A percentile compares a stretch with the other conserved stretches of the same genome.
These are phyloP conservation scores for Acanthosepion lycidas DNA, from an alignment of 2,888 invertebrate species.

Conservation along the genomic window DNA sequence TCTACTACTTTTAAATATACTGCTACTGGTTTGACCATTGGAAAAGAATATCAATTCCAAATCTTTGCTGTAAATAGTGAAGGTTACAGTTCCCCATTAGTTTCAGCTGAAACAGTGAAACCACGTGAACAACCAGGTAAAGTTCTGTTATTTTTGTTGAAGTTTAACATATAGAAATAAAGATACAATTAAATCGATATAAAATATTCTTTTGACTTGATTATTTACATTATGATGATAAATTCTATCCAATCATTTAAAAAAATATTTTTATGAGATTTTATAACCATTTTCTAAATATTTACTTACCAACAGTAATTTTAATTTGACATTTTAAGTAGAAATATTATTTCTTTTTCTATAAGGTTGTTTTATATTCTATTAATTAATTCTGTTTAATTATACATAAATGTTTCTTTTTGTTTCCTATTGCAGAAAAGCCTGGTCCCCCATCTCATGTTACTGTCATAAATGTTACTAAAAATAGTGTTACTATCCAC, in stretches of 20 bases:
- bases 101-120: conserved; percentile 51
- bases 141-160: neutral
- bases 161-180: neutral
- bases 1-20: conserved; percentile 50
- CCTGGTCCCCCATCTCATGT: conserved; percentile 63
- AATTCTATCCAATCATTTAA: neutral
- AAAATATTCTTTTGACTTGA: neutral
- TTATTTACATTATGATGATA: neutral
- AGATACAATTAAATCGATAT: neutral
- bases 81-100: conserved; percentile 78
- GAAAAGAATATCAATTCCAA: conserved; percentile 91
- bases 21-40: conserved; percentile 49
- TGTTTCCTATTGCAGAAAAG: conserved; percentile 54
- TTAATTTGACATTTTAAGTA: neutral
- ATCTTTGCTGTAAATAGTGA: conserved; percentile 90
- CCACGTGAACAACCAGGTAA: conserved; percentile 51
- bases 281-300: neutral
- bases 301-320: neutral
- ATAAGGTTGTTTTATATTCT: neutral
- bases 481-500: conserved; percentile 59
- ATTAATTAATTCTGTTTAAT: neutral
- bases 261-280: neutral
- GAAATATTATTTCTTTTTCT: neutral
- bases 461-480: conserved; percentile 57
- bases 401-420: neutral